Conservation (phyloP, 2,888 invertebrate genomes). For the Dexiosoma caninum region DNA sequence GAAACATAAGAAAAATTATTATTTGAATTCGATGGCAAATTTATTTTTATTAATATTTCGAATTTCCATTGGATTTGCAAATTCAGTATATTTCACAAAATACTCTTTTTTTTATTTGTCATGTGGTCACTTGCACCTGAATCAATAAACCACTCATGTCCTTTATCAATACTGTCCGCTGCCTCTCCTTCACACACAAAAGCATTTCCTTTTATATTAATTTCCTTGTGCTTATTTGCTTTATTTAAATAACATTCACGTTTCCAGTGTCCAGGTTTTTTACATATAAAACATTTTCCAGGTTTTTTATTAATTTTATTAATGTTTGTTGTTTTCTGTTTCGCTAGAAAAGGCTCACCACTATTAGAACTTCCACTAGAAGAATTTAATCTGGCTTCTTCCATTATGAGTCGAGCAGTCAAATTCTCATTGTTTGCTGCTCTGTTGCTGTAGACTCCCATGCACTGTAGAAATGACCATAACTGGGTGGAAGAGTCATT, state of each 20-base stretch:
- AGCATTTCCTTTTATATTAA: constrained; percentile 3
- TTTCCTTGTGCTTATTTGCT: constrained; percentile 25
- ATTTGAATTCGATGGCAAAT: too few relatives aligned
- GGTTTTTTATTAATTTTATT: too few relatives aligned
- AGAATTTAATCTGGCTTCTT: constrained; percentile 40
- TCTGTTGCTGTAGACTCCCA: constrained; percentile 48
- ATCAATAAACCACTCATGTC: too few relatives aligned
- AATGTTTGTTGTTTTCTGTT: neutral
- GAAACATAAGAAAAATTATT: too few relatives aligned
- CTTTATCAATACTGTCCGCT: constrained; percentile 10
- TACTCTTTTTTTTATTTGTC: too few relatives aligned
- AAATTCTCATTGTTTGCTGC: constrained; percentile 44
- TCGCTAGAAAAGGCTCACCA: constrained; percentile 16
- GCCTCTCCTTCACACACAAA: constrained; percentile 33
- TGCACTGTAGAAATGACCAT: constrained; percentile 51
- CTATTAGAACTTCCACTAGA: neutral
- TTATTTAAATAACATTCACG: too few relatives aligned
- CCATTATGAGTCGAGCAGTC: constrained; percentile 43
- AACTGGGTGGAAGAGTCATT: constrained; percentile 47
- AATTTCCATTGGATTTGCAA: too few relatives aligned
- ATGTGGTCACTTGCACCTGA: too few relatives aligned
- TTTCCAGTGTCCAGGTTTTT: too few relatives aligned
- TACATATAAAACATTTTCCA: too few relatives aligned
- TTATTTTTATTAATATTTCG: constrained; percentile 27
- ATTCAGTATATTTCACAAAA: too few relatives aligned